Base-by-base conservation (phyloP, 2,888 invertebrate genomes). In the Yponomeuta evonymella region DNA sequence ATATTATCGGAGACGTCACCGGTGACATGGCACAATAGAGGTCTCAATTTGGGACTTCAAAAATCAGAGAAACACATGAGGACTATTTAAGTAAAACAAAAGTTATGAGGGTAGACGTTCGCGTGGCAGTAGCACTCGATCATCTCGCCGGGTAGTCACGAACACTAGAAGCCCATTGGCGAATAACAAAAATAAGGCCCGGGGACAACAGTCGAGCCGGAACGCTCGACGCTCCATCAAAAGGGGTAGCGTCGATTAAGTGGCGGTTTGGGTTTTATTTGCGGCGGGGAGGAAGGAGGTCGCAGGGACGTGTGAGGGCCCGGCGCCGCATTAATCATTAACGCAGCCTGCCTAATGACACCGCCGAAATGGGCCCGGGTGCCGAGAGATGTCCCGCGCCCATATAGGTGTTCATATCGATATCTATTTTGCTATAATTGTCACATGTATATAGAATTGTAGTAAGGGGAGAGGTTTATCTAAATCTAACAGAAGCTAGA, bases 311-410 rank as follows among this genome's bases (percentile, higher is more conserved):
- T 85, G 85, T 86, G 86, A 83, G 84, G 81, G 71, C 75, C 68
- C 82, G 87, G 89, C 89, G 88, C 88, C 89, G 86, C 91, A 92
- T 92, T 90, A 92, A 92, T 91, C 91, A 92, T 92, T 92, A 91
- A 90, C 88, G 85, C 87, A 86, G 89, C 83, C 88, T 87, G 89
- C 86, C 88, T 92, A 92, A 92, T 91, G 91, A 91, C 92, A 91
- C 85, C 84, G 77, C 90, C 90, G 87, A 91, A 91, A 90, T 89
- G 86, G 89, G 83, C 77, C 72, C 73, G 86, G 89, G 83, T 77
- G 77, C 72, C 73, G 80, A 89, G 88, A 78, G 88, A 77, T 81
- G 87, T 75, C 77, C 76, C 71, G 29, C 30, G 29, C 29, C n/a
- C 43, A 23, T 23, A 29, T 11, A 74, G 71, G 12, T 58, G 79